Evolutionary conservation across 1,140 invertebrate genomes (phyloP), one percentile per base, ranked within the genome.

Genomic region (Eumaeus atala): DNA sequence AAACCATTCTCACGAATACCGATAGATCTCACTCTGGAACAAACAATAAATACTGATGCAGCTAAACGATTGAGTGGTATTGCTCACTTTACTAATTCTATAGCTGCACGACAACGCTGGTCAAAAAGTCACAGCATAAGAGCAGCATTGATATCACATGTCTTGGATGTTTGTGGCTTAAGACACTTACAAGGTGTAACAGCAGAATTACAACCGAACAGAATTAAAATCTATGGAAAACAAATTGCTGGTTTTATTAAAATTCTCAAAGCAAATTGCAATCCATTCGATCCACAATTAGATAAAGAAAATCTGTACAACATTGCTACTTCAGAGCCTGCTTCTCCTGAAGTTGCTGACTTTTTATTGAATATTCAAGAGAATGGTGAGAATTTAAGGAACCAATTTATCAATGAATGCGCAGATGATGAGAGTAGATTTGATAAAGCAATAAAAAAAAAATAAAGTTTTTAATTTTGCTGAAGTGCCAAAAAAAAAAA

Each of bases 21-120:
- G 2, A 61, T 70, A 47, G 69, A 78, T 59, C 51, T 74, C 4
- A 56, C 59, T 9, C 44, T 72, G 28, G 72, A 77, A 59, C 70
- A 67, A 49, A 72, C 70, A 9, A 65, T 75, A 18, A 72, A 73
- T 60, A 68, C 59, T 14, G 70, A 75, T 56, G 72, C 70, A 40
- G 70, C 62, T n/a, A 66, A 48, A 51, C 42, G 51, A 35, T 40
- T 66, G 3, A 67, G 51, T 34, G 72, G 67, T 21, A 59, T 74
- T 37, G 51, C 35, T 14, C 60, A 71, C 11, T 59, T 70, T 40
- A 70, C 64, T 18, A 61, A 67, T 58, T 72, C 64, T 9, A 62
- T 70, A 28, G 51, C 64, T 42, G 67, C 67, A 9, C 50, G 70
- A 16, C 67, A 70, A 54, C 51, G 63, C n/a, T 70, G 64, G 64